phyloP scores from a whole-genome alignment of 2,113 vertebrate genomes.

The Mixornis gularis region DNA sequence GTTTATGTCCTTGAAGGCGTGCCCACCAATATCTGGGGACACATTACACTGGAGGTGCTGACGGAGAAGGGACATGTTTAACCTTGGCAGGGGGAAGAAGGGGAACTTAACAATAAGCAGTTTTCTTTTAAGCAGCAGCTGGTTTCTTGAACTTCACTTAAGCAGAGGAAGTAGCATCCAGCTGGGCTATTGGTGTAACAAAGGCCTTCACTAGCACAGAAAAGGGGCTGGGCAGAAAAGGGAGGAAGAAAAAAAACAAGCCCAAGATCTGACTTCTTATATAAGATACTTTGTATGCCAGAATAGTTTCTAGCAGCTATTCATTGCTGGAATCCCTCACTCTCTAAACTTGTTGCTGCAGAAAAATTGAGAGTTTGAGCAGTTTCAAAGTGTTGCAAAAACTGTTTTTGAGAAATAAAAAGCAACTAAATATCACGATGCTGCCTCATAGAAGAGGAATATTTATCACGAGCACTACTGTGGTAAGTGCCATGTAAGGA shows the following conservation, averaged over 20 bases:
- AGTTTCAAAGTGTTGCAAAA: neutral
- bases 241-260: neutral
- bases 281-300: slow-evolving; percentile 1
- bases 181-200: slow-evolving; percentile 46
- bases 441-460: neutral
- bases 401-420: neutral
- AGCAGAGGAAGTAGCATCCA: slow-evolving; percentile 62
- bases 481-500: slow-evolving; percentile 22
- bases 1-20: slow-evolving; percentile 28
- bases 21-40: slow-evolving; percentile 51
- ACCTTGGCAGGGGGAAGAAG: slow-evolving; percentile 49
- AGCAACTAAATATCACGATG: neutral
- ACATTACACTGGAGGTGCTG: slow-evolving; percentile 37
- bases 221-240: neutral
- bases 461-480: neutral
- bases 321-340: neutral
- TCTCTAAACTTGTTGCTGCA: neutral
- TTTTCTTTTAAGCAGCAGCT: slow-evolving; percentile 64
- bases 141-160: slow-evolving; percentile 67
- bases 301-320: neutral
- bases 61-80: slow-evolving; percentile 48
- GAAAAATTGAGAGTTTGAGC: neutral
- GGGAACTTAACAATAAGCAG: slow-evolving; percentile 54
- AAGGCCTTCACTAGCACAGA: slow-evolving; percentile 36
- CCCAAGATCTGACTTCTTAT: neutral